Evolutionary conservation across 2,888 invertebrate genomes (phyloP).

Genomic region (Agriopis leucophaearia): DNA sequence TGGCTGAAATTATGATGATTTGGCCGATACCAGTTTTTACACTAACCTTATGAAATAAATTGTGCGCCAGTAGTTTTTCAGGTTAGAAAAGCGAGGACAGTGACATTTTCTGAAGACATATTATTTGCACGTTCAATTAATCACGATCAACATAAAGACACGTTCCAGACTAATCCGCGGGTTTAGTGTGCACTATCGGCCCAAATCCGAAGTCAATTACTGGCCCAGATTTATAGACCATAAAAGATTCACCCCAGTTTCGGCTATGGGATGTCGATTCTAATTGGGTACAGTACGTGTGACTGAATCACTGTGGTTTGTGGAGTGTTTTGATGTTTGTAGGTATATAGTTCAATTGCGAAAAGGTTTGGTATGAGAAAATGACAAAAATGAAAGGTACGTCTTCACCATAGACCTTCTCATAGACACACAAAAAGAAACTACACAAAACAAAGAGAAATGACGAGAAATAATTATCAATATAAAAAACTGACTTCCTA

Average conservation of each 20-base stretch:
- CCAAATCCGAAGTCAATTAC: conserved; percentile 35
- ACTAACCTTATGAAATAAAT: too few species aligned
- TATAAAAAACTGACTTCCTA: too few species aligned
- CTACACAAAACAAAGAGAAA: neutral
- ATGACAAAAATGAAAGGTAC: neutral
- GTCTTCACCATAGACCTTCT: too few species aligned
- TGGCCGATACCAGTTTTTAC: too few species aligned
- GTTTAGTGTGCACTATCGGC: conserved; percentile 27
- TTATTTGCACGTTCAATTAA: conserved; percentile 11
- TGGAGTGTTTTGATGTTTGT: neutral
- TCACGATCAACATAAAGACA: conserved; percentile 26
- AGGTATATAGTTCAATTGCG: neutral
- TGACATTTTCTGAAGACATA: too few species aligned
- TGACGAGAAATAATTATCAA: neutral
- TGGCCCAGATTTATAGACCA: conserved; percentile 32
- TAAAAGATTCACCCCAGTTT: conserved; percentile 35
- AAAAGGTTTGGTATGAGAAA: neutral
- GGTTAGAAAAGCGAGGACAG: too few species aligned
- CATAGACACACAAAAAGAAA: neutral
- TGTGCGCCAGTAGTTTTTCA: too few species aligned
- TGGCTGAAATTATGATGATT: too few species aligned
- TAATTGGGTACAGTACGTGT: conserved; percentile 32
- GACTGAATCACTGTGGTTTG: conserved; percentile 7
- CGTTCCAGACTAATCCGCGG: conserved; percentile 25
- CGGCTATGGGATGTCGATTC: conserved; percentile 21